Evolutionary conservation across 2,113 vertebrate genomes (phyloP).

Genomic region (Dicerorhinus sumatrensis): DNA sequence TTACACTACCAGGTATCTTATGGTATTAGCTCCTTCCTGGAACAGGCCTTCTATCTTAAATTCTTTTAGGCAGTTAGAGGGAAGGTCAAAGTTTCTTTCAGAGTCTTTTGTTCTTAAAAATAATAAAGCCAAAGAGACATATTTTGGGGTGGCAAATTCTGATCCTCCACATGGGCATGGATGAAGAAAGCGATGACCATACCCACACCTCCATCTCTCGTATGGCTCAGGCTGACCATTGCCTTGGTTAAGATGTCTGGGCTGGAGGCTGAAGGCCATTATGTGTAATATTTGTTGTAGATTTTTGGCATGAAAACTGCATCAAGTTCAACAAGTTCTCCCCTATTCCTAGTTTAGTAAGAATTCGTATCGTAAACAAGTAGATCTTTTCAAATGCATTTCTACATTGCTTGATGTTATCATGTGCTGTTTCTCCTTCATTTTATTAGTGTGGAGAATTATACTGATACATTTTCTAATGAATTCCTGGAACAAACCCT

Average conservation of each 20-base stretch:
- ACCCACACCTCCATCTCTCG: neutral
- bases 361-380: neutral
- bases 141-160: too few relatives aligned
- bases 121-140: too few relatives aligned
- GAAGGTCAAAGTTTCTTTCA: too few relatives aligned
- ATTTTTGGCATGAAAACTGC: neutral
- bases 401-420: neutral
- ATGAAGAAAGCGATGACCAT: neutral
- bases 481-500: neutral
- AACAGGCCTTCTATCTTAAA: too few relatives aligned
- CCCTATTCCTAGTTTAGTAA: neutral
- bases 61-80: too few relatives aligned
- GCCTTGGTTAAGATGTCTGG: neutral
- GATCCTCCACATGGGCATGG: neutral
- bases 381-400: neutral
- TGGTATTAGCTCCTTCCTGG: too few relatives aligned
- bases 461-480: neutral
- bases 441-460: neutral
- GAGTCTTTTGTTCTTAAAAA: too few relatives aligned
- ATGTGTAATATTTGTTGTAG: neutral
- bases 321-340: neutral
- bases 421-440: neutral
- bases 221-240: neutral
- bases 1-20: too few relatives aligned
- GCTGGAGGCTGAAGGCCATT: neutral